These are phyloP conservation scores for Grammomys surdaster DNA, from an alignment of 2,113 vertebrate genomes.

Conservation along the genomic window DNA sequence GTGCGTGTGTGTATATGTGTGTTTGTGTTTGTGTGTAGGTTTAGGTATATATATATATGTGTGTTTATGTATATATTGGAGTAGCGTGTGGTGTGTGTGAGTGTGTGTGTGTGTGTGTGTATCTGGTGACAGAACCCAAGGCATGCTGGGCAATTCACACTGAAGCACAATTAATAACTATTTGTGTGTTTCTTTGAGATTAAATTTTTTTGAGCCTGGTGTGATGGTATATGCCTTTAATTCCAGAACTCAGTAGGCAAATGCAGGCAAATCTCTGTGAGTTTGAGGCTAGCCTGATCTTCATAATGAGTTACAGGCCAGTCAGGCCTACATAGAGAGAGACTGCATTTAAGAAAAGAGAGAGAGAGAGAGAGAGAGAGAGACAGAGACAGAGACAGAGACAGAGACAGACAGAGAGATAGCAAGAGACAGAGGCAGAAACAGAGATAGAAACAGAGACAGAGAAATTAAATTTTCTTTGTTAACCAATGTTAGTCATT, in stretches of 20 bases:
- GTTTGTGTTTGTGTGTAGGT: too few relatives aligned
- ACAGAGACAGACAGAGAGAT: not conserved
- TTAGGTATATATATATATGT: too few relatives aligned
- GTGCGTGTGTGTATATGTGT: too few relatives aligned
- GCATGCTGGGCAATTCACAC: not conserved
- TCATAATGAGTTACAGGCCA: not conserved
- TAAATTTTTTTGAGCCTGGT: not conserved
- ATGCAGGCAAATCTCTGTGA: not conserved
- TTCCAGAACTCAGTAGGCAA: not conserved
- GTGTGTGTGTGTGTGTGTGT: not conserved
- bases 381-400: not conserved
- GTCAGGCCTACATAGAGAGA: not conserved
- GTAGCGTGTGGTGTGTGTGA: not conserved
- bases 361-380: too few relatives aligned
- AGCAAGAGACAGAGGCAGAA: not conserved
- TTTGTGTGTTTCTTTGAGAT: not conserved
- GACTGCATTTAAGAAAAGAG: not conserved
- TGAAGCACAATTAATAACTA: not conserved
- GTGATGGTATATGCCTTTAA: not conserved
- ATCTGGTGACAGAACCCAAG: not conserved
- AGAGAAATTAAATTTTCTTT: not conserved
- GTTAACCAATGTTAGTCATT: constrained; percentile 1
- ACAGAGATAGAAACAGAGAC: not conserved
- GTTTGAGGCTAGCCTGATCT: not conserved
- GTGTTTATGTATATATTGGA: too few relatives aligned